Percentiles rank a stretch among this genome's conserved stretches.
phyloP scores from a whole-genome alignment of 2,113 vertebrate genomes.

The Emydocephalus ijimae region DNA sequence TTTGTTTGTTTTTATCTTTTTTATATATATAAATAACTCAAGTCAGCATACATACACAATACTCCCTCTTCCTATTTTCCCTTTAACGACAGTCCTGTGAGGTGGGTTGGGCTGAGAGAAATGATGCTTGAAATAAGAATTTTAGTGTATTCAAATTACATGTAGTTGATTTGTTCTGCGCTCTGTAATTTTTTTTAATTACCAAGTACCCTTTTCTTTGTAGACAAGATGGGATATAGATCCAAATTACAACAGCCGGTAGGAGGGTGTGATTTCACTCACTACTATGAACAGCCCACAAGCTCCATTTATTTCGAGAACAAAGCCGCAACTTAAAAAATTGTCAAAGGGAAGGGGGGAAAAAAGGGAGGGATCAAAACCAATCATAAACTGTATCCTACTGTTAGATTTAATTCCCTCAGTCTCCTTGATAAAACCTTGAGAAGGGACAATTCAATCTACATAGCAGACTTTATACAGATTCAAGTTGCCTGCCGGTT shows the following conservation, averaged over 20 bases:
- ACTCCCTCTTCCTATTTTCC: neutral
- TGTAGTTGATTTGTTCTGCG: neutral
- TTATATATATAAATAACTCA: neutral
- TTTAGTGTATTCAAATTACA: neutral
- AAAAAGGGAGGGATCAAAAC: neutral
- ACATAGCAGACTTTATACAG: conserved; percentile 10
- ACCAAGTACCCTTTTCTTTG: neutral
- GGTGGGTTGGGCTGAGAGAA: neutral
- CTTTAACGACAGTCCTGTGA: neutral
- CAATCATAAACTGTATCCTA: conserved; percentile 31
- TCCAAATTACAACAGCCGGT: neutral
- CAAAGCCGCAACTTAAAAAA: neutral
- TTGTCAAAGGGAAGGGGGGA: neutral
- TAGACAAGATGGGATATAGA: neutral
- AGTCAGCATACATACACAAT: neutral
- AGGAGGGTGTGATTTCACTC: neutral
- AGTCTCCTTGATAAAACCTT: conserved; percentile 31
- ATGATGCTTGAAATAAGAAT: neutral
- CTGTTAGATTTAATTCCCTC: conserved; percentile 23
- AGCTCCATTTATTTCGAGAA: conserved; percentile 1
- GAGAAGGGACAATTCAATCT: conserved; percentile 32
- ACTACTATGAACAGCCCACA: neutral
- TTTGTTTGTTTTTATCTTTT: neutral
- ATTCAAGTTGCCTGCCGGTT: conserved; percentile 14
- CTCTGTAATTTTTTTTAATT: neutral